Evolutionary conservation across 2,888 invertebrate species (phyloP), one percentile per base, ranked within the genome.

Genomic region (Melanostoma scalare): DNA sequence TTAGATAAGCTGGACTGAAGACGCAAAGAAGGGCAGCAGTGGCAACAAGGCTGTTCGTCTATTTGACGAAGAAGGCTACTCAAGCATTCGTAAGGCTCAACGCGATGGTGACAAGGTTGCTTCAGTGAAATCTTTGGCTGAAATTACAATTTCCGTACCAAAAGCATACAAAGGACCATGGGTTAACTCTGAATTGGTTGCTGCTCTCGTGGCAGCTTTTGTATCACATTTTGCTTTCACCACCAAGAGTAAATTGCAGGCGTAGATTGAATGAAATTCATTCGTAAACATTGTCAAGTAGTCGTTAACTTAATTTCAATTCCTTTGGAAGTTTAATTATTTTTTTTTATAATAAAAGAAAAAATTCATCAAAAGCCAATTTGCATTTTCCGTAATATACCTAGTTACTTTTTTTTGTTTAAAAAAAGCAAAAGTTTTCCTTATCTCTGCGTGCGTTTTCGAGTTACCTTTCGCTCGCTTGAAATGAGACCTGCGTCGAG

Each of bases 1-100:
- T 75, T 90, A 98, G 96, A 95, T 99, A 33, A 98, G 98, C 86
- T 98, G 98, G 97, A 96, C 96, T 6, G 97, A 97, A 89, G 98
- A 98, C 85, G 94, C 95, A 35, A 94, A 95, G 58, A 95, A 95
- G 87, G 95, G 97, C 0, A 94, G 94, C 71, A 94, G 96, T 56
- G 98, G 98, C 36, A 94, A 95, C 58, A 95, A 96, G 87, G 93
- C 93, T 75, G 93, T 99, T 60, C 94, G 95, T 82, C 92, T 99
- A 30, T 95, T 96, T 88, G 98, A 98, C 87, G 98, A 99, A 92
- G 98, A 99, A 89, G 96, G 97, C 77, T 98, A 96, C 92, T 95
- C 96, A 0, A 94, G 95, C 4, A 93, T 98, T 69, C 95, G 96
- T 75, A 97, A 98, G 90, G 97, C 96, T 4, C 92, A 95, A 86